These are phyloP conservation scores for Gerris lacustris DNA, from an alignment of 2,888 invertebrate species.

Conservation along the genomic window DNA sequence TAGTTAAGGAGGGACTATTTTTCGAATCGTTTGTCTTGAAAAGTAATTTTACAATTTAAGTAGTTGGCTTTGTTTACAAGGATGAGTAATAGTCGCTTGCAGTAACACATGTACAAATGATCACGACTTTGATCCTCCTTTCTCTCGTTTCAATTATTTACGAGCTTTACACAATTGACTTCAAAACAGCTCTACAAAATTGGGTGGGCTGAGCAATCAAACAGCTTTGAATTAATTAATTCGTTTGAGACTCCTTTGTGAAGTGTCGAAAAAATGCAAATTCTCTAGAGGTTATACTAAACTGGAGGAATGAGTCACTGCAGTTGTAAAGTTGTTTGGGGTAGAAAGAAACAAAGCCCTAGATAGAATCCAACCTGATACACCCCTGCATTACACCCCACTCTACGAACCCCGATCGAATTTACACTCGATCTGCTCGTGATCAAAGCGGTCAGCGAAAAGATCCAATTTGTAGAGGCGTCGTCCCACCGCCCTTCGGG, in stretches of 20 bases:
- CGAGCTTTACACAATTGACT: no score
- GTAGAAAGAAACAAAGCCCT: not conserved
- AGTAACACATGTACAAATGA: no score
- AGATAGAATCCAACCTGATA: not conserved
- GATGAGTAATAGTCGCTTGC: no score
- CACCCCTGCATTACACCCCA: not conserved
- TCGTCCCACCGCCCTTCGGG: not conserved
- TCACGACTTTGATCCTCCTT: no score
- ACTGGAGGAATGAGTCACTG: not conserved
- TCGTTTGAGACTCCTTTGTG: not conserved
- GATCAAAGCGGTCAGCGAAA: not conserved
- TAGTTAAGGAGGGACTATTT: no score
- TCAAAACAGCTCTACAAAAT: no score
- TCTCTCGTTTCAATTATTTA: no score
- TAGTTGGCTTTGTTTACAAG: no score
- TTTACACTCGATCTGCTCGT: not conserved
- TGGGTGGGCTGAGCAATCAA: not conserved
- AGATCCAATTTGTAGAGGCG: constrained; percentile 1
- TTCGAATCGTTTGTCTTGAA: no score
- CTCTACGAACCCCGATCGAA: not conserved
- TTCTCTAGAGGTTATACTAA: not conserved
- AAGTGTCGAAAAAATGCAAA: not conserved
- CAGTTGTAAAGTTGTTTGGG: not conserved
- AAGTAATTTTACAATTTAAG: no score
- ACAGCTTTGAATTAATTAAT: constrained; percentile 1